Evolutionary conservation across 2,113 vertebrate species (phyloP), one percentile per base, ranked within the genome.

Genomic region (Tympanuchus pallidicinctus): DNA sequence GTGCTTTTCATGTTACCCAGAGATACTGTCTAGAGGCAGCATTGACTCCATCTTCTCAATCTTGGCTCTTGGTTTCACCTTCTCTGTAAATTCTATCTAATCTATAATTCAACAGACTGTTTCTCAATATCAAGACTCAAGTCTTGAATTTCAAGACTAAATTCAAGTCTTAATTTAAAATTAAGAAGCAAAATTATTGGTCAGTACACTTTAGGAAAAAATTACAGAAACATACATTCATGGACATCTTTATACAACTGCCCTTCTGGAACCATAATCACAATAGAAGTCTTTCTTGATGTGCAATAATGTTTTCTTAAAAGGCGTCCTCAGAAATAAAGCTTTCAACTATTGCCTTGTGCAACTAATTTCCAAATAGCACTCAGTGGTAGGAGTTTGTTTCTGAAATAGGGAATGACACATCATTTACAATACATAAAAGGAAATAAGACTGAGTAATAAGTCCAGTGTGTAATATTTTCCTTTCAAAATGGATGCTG

Each of bases 371-470:
- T 96, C 82, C 94, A 94, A 91, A 69, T 32, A 90, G 47, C n/a
- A 11, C 67, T 86, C 47, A 28, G 54, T 12, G 6, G 80, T 70
- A 56, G 86, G 88, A 95, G 90, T 80, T 91, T 94, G 87, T 87
- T 97, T 89, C 91, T 86, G 92, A 82, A 94, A 95, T 78, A 88
- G 89, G 88, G 90, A 74, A 40, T 93, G 93, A 96, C 7, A 6
- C 95, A 96, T 73, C 30, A 5, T 82, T 96, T 95, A 87, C 79
- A 88, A 79, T 38, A 75, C 63, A 81, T 77, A 79, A 78, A 81
- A 86, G 88, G 74, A 95, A 95, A 90, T 67, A 48, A 76, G 75
- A 87, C 82, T 93, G 94, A 95, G 95, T 95, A 95, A 96, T 93
- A 92, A 81, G 82, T 73, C 52, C 52, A 90, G 70, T 70, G 84